These are phyloP conservation scores for Calliopum simillimum DNA, from an alignment of 2,888 invertebrate genomes.

Conservation along the genomic window DNA sequence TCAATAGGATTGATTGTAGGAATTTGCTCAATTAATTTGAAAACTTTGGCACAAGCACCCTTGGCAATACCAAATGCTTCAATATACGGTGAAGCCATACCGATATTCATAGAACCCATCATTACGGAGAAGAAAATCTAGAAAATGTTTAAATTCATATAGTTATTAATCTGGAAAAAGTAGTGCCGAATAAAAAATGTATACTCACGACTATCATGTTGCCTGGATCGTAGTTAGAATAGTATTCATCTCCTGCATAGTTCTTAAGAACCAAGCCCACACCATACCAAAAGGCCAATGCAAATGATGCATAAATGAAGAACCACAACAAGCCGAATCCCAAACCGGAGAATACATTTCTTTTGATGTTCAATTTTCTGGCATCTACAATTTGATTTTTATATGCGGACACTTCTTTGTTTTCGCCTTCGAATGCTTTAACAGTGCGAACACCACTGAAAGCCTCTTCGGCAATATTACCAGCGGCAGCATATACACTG, in stretches of 20 bases:
- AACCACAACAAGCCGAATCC: conserved; percentile 82
- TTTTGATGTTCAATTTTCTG: conserved; percentile 76
- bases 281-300: conserved; percentile 88
- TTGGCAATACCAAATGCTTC: conserved; percentile 83
- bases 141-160: not conserved
- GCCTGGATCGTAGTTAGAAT: conserved; percentile 71
- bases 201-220: conserved; percentile 77
- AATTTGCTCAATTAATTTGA: conserved; percentile 79
- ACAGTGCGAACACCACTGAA: conserved; percentile 81
- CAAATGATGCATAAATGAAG: conserved; percentile 81
- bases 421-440: conserved; percentile 81
- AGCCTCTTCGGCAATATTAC: conserved; percentile 82
- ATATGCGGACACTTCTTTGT: conserved; percentile 78
- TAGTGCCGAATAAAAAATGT: too few species aligned
- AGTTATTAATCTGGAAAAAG: too few species aligned
- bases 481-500: conserved; percentile 80
- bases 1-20: conserved; percentile 81
- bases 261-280: conserved; percentile 74
- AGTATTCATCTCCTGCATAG: conserved; percentile 61
- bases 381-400: conserved; percentile 72
- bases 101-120: conserved; percentile 75
- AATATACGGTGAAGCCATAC: conserved; percentile 85
- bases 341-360: conserved; percentile 76
- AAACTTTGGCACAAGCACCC: conserved; percentile 84
- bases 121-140: conserved; percentile 66